phyloP scores from a whole-genome alignment of 2,888 invertebrate genomes.

The Epirrhoe tristata region DNA sequence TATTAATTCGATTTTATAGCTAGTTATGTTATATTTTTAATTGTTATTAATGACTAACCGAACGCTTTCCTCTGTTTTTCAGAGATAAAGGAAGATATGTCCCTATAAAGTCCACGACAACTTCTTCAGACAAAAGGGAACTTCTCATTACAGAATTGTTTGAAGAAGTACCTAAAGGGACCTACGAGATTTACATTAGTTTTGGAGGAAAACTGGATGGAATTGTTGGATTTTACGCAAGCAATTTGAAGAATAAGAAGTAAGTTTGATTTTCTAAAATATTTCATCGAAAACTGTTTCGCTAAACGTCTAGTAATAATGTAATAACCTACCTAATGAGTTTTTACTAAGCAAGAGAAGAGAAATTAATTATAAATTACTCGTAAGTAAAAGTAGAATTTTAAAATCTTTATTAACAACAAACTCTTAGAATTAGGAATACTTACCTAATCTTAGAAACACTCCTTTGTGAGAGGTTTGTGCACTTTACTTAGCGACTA shows the following conservation, averaged over 20 bases:
- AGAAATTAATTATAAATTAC: too few relatives aligned
- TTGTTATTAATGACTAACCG: background rate
- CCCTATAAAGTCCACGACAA: conserved; percentile 42
- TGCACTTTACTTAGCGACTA: too few relatives aligned
- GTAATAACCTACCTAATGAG: background rate
- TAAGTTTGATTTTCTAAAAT: conserved; percentile 51
- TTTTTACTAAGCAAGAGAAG: background rate
- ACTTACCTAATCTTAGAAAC: too few relatives aligned
- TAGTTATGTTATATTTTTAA: background rate
- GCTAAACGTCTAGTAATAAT: too few relatives aligned
- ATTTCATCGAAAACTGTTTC: too few relatives aligned
- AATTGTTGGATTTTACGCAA: conserved; percentile 85
- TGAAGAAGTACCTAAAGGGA: conserved; percentile 55
- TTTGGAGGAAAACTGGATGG: conserved; percentile 83
- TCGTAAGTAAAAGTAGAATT: too few relatives aligned
- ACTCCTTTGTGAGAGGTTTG: too few relatives aligned
- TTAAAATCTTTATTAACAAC: too few relatives aligned
- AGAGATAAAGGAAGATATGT: conserved; percentile 33
- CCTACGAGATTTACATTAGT: conserved; percentile 71
- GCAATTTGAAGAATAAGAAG: conserved; percentile 78
- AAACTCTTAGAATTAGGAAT: too few relatives aligned
- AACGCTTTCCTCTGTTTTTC: background rate
- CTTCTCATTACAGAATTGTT: conserved; percentile 67
- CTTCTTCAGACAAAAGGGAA: conserved; percentile 63
- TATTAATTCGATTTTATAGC: too few relatives aligned